These are phyloP conservation scores for Epizoanthus stellaris DNA, from an alignment of 92 coral and sea anemone species.

Conservation along the genomic window DNA sequence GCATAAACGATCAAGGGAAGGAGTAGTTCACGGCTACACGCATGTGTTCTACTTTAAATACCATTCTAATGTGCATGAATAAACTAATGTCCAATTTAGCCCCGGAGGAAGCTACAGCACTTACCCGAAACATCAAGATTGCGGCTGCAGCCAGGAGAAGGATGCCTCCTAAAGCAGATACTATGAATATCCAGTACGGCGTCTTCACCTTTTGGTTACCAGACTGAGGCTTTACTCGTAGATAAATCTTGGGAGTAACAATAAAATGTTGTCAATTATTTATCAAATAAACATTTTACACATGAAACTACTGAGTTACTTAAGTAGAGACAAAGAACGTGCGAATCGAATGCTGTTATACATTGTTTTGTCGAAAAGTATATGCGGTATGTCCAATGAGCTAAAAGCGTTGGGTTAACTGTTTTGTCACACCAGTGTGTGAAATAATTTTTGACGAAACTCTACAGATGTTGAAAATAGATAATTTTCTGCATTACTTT, in stretches of 20 bases:
- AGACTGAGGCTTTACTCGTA: constrained; percentile 37
- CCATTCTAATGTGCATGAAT: background rate
- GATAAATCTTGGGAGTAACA: constrained; percentile 15
- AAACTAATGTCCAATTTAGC: background rate
- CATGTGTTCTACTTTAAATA: background rate
- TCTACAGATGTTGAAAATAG: no score
- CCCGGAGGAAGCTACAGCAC: background rate
- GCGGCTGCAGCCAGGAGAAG: constrained; percentile 24
- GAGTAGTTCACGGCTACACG: no score
- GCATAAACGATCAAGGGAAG: no score
- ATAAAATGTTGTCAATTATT: background rate
- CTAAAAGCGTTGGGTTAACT: no score
- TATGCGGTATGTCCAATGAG: no score
- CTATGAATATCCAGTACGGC: constrained; percentile 32
- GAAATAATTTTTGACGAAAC: no score
- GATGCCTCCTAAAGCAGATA: constrained; percentile 29
- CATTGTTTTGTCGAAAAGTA: no score
- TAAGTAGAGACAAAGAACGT: background rate
- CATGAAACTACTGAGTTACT: no score
- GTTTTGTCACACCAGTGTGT: no score
- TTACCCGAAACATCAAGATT: constrained; percentile 27
- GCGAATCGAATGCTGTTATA: background rate
- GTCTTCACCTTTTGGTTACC: constrained; percentile 10
- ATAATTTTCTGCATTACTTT: no score
- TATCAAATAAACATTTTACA: background rate